phyloP scores from a whole-genome alignment of 2,113 vertebrate genomes.

The Labeo catla region DNA sequence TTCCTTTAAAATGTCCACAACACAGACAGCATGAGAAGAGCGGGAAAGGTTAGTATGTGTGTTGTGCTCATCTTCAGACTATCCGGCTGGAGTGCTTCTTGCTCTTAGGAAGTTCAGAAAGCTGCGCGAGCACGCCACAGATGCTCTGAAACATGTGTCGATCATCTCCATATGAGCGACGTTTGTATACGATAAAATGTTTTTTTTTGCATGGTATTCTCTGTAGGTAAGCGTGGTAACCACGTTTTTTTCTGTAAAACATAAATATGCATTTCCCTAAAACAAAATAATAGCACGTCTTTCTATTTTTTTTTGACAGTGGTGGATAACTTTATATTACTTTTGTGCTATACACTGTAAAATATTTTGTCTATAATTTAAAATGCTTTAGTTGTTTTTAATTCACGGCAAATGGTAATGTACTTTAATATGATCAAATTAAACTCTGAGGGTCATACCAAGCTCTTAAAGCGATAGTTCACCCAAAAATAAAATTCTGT shows the following conservation, averaged over 20 bases:
- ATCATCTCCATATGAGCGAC: neutral
- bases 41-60: neutral
- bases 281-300: neutral
- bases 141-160: neutral
- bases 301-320: neutral
- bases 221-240: no score
- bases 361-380: neutral
- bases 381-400: neutral
- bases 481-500: no score
- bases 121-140: neutral
- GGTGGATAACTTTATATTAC: neutral
- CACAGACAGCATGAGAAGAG: neutral
- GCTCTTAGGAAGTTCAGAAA: neutral
- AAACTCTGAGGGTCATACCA: no score
- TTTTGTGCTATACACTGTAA: neutral
- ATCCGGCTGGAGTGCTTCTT: neutral
- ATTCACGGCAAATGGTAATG: no score
- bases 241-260: no score
- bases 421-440: no score
- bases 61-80: conserved; percentile 5
- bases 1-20: neutral
- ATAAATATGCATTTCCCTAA: neutral
- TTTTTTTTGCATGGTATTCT: no score
- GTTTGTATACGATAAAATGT: no score
- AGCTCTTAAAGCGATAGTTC: no score